Evolutionary conservation across 1,140 invertebrate genomes (phyloP), one percentile per base, ranked within the genome.

Genomic region (Heliconius himera): DNA sequence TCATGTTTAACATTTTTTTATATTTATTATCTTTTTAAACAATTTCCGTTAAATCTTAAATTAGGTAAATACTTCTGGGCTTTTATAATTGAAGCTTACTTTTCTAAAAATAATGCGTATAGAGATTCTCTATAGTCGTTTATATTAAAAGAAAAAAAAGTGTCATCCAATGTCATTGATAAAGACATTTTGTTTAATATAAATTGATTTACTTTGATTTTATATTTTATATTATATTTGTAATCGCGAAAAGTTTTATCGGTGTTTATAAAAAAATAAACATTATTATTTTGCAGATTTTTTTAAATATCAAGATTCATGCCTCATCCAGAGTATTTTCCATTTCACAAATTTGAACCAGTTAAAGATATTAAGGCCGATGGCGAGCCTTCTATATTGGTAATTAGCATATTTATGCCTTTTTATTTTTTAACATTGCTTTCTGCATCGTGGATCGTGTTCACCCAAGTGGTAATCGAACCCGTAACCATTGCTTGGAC

Each of bases 321-420:
- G 60, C 60, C 60, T 66, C 60, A 66, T 29, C 60, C 60, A 26
- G 60, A 66, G 22, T 66, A 66, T 66, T 66, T 66, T 29, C 60
- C 60, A 4, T 66, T 66, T 66, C 60, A 29, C 13, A 66, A 26
- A n/a, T 66, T 29, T 16, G 22, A 66, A 29, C 22, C 60, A 13
- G 60, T 66, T 26, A 66, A 66, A 9, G 60, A 66, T 66, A 29
- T 66, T 66, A 22, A 66, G 26, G 60, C 8, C 9, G n/a, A 66
- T 66, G 60, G 26, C 26, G 60, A 66, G 13, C 3, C 60, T 70
- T 74, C 71, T 72, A 5, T 66, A 26, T 66, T 66, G 60, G 60
- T 66, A 66, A 13, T 26, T 66, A 29, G 22, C 41, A 46, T 46
- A 46, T 46, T 11, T 41, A 41, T 41, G 41, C 33, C 6, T 36